Evolutionary conservation across 2,888 invertebrate genomes (phyloP).

Genomic region (Nyleta sp.): DNA sequence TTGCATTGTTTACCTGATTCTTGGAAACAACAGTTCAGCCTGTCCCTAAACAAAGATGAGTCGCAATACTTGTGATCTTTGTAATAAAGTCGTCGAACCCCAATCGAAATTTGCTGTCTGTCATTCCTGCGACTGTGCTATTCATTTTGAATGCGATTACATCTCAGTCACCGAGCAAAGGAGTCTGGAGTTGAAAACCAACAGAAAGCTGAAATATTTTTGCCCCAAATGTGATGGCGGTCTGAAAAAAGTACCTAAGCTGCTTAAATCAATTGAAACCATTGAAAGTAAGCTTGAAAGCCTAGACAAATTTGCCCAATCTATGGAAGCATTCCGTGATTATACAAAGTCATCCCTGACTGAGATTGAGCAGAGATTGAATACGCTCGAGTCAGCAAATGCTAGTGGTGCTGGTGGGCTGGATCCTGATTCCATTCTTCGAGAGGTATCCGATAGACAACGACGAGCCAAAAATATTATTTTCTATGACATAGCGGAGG

Average conservation of each 20-base stretch:
- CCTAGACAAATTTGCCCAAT: background rate
- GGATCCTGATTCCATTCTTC: background rate
- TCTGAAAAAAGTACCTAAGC: too few species aligned
- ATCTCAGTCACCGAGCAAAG: constrained; percentile 8
- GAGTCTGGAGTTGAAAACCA: constrained; percentile 1
- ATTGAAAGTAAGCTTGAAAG: background rate
- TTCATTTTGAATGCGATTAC: constrained; percentile 20
- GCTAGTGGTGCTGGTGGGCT: too few species aligned
- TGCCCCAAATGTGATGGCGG: background rate
- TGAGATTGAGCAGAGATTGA: background rate
- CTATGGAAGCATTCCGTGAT: background rate
- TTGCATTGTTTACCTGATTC: too few species aligned
- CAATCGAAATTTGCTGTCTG: background rate
- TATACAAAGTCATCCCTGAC: too few species aligned
- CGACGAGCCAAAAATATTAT: constrained; percentile 1
- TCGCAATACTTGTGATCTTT: too few species aligned
- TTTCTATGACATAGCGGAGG: constrained; percentile 5
- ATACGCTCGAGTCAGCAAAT: background rate
- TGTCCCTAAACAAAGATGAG: too few species aligned
- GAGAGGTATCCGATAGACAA: background rate
- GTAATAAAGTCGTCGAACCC: too few species aligned
- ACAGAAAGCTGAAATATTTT: constrained; percentile 1
- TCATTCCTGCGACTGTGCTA: constrained; percentile 2
- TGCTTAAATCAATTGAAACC: background rate
- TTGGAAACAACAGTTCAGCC: too few species aligned